Conservation (phyloP, 2,888 invertebrate genomes). For the Leptarthrus brevirostris region DNA sequence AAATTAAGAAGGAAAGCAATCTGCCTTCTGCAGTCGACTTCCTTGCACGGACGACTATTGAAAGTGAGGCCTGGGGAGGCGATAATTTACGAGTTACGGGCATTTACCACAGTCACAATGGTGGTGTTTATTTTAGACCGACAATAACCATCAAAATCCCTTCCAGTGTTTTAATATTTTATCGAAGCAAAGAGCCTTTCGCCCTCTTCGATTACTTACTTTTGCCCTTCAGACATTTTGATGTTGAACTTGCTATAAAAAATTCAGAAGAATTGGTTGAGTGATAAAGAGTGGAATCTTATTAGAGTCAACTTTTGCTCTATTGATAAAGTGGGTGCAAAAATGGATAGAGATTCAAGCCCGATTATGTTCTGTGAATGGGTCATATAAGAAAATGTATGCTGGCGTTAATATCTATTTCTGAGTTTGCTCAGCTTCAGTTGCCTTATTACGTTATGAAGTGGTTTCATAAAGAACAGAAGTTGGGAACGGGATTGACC, state of each 20-base stretch:
- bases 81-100: constrained; percentile 27
- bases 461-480: no score
- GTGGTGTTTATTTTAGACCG: constrained; percentile 32
- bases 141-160: constrained; percentile 39
- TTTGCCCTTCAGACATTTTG: constrained; percentile 33
- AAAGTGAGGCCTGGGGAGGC: background rate
- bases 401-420: no score
- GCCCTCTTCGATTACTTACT: constrained; percentile 42
- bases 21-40: no score
- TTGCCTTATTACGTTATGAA: no score
- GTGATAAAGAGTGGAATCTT: constrained; percentile 40
- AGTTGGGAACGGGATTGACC: no score
- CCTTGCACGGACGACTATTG: background rate
- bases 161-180: constrained; percentile 40
- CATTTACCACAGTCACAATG: constrained; percentile 29
- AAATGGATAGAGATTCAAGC: background rate
- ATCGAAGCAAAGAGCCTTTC: constrained; percentile 25
- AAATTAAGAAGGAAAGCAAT: background rate
- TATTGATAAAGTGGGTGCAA: background rate
- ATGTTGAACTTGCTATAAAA: constrained; percentile 32
- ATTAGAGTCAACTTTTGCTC: constrained; percentile 2
- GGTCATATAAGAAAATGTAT: no score
- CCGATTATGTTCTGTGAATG: no score
- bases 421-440: no score
- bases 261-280: constrained; percentile 31